A percentile compares a stretch with the other conserved stretches of the same genome.
Conservation (phyloP, 1,140 invertebrate species). For the Nylanderia fulva region DNA sequence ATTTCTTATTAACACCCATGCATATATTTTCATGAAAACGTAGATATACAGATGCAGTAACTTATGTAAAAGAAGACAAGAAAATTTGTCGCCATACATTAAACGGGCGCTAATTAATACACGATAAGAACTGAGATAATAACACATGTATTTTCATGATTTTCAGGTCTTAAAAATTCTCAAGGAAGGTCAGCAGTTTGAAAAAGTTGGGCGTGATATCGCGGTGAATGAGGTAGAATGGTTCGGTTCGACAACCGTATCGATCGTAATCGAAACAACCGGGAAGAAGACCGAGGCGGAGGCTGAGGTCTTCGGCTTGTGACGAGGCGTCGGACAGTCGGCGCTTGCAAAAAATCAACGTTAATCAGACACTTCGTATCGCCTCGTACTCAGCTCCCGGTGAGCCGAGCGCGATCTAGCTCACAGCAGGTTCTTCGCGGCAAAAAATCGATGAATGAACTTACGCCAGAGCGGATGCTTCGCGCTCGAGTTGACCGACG, state of each 20-base stretch:
- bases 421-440: conserved; percentile 78
- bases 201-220: conserved; percentile 40
- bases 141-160: not conserved
- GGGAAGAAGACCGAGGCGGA: conserved; percentile 67
- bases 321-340: conserved; percentile 76
- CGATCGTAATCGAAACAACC: conserved; percentile 71
- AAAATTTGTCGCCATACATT: not conserved
- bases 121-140: not conserved
- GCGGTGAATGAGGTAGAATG: conserved; percentile 31
- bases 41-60: not conserved
- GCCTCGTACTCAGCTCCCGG: conserved; percentile 80
- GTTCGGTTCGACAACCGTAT: conserved; percentile 69
- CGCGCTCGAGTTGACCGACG: conserved; percentile 67
- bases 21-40: not conserved
- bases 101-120: conserved; percentile 12
- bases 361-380: conserved; percentile 81
- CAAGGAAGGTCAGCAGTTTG: conserved; percentile 1
- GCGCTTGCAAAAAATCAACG: conserved; percentile 77
- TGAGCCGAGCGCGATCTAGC: conserved; percentile 76
- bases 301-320: conserved; percentile 73
- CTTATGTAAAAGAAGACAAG: not conserved
- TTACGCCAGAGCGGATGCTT: conserved; percentile 77
- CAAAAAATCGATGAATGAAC: conserved; percentile 84
- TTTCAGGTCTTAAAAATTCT: conserved; percentile 27
- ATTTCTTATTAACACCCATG: not conserved